Conservation (phyloP, 2,797 vertebrate genomes). For the Lepidocolaptes lacrymiger region DNA sequence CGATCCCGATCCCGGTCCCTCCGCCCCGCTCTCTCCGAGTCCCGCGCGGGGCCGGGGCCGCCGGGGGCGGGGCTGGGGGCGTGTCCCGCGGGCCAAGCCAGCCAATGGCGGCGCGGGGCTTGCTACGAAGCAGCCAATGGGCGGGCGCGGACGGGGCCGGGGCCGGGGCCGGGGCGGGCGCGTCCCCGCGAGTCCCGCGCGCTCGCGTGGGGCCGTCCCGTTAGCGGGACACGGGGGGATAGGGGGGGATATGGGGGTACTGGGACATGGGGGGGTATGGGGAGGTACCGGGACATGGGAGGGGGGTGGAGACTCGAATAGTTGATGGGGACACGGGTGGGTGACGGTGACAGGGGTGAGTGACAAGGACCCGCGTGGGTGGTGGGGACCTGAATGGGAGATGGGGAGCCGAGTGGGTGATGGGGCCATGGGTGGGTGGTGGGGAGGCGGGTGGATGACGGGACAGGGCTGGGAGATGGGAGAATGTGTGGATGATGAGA, state of each 20-base stretch:
- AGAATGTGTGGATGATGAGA: not conserved
- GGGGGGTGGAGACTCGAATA: no score
- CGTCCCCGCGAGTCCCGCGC: not conserved
- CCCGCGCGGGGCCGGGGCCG: not conserved
- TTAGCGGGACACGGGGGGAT: no score
- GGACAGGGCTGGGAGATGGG: not conserved
- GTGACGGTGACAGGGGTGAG: not conserved
- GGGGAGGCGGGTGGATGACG: not conserved
- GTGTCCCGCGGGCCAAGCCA: not conserved
- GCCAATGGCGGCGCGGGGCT: conserved; percentile 48
- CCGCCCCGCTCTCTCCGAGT: not conserved
- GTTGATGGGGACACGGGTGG: not conserved
- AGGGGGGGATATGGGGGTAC: no score
- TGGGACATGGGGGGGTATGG: not conserved
- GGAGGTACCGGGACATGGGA: not conserved
- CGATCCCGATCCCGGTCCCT: not conserved
- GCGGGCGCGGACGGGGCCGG: not conserved
- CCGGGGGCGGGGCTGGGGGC: not conserved
- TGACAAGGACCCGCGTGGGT: not conserved
- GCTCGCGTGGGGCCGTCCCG: not conserved
- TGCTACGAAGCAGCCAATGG: conserved; percentile 66
- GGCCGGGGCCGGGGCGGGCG: not conserved
- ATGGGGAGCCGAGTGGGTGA: no score
- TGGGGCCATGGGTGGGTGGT: no score
- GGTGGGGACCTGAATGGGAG: not conserved